Conservation (phyloP, 2,888 invertebrate genomes). For the Himalopsyche anomala region DNA sequence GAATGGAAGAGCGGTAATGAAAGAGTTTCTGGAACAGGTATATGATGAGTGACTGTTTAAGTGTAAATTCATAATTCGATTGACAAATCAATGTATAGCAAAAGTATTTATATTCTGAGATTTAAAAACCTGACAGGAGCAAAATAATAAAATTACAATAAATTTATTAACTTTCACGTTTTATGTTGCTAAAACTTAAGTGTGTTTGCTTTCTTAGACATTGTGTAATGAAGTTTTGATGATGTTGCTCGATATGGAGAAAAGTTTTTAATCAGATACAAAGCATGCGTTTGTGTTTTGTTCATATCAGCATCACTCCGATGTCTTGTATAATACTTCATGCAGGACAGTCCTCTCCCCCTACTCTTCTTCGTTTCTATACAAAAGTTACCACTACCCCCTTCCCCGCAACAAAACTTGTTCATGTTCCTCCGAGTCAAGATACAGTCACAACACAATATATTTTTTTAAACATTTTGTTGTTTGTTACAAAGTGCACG, state of each 20-base stretch:
- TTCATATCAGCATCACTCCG: conserved; percentile 23
- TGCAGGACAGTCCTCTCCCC: conserved; percentile 25
- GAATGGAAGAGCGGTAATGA: no score
- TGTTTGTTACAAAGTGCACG: background rate
- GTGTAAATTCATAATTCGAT: no score
- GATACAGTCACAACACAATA: conserved; percentile 1
- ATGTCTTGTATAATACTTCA: conserved; percentile 25
- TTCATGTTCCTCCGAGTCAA: background rate
- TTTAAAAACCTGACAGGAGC: no score
- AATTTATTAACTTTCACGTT: no score
- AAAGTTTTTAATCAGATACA: conserved; percentile 30
- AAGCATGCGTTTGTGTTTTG: conserved; percentile 17
- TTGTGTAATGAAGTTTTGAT: background rate
- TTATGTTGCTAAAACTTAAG: no score
- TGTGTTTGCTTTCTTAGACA: no score
- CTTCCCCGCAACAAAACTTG: background rate
- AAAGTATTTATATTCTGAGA: no score
- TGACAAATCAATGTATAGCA: no score
- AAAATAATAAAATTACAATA: no score
- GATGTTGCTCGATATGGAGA: background rate
- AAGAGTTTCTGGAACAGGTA: no score
- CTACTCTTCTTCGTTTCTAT: background rate
- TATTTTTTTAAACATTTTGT: background rate
- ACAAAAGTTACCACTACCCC: background rate
- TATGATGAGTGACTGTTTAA: no score